phyloP scores from a whole-genome alignment of 2,888 invertebrate genomes.

The Crematogaster levior region DNA sequence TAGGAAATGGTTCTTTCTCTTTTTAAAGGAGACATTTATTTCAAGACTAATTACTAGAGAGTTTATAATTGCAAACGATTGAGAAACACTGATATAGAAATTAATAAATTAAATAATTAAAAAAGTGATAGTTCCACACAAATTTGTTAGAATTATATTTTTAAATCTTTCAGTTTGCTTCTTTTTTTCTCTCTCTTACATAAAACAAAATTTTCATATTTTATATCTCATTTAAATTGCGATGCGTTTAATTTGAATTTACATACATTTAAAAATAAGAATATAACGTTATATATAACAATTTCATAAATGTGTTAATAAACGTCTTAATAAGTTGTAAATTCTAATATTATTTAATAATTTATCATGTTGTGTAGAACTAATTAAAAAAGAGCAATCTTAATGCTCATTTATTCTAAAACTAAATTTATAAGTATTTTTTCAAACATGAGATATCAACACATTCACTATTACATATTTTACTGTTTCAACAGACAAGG shows the following conservation, averaged over 20 bases:
- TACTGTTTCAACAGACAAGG: not conserved
- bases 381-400: not conserved
- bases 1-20: not conserved
- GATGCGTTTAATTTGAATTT: constrained; percentile 4
- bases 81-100: not conserved
- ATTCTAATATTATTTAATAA: not conserved
- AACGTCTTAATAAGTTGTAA: not conserved
- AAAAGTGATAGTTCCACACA: not conserved
- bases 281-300: not conserved
- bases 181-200: not conserved
- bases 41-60: not conserved
- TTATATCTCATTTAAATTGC: not conserved
- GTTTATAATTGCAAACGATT: not conserved
- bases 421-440: not conserved
- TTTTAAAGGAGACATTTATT: not conserved
- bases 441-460: not conserved
- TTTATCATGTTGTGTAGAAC: not conserved
- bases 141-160: not conserved
- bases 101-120: not conserved
- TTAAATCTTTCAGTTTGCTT: not conserved
- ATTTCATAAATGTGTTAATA: not conserved
- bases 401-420: not conserved
- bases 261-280: not conserved
- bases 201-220: not conserved
- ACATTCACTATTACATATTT: not conserved